Percentiles rank a stretch among this genome's conserved stretches.
These are phyloP conservation scores for Felis chaus DNA, from an alignment of 2,113 vertebrate species.

Conservation along the genomic window DNA sequence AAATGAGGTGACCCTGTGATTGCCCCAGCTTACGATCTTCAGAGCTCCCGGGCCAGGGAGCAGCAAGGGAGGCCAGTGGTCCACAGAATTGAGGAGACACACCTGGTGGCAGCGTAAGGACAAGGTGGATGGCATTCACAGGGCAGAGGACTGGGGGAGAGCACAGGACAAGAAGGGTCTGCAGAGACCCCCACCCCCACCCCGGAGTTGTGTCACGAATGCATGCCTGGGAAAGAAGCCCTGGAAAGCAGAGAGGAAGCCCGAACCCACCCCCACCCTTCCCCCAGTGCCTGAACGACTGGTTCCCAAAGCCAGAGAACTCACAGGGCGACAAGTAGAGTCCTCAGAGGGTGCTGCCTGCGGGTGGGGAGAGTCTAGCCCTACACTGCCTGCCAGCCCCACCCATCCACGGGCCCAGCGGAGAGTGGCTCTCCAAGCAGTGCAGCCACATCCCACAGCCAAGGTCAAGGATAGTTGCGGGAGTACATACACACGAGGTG, in stretches of 20 bases:
- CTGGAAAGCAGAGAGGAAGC: neutral
- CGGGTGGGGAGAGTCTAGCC: neutral
- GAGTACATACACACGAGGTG: neutral
- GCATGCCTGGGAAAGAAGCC: neutral
- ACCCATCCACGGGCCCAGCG: neutral
- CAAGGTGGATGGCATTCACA: rapidly evolving
- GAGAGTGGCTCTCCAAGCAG: neutral
- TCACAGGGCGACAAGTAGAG: neutral
- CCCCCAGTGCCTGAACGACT: neutral
- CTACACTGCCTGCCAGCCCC: neutral
- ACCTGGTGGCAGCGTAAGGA: neutral
- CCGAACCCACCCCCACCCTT: neutral
- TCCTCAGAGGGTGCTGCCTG: neutral
- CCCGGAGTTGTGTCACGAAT: neutral
- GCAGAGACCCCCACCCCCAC: too few species aligned
- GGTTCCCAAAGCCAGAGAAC: neutral
- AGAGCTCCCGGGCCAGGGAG: neutral
- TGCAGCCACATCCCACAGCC: neutral
- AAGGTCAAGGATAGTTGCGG: neutral
- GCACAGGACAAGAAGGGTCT: neutral
- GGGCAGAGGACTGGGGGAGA: neutral
- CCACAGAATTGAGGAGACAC: neutral
- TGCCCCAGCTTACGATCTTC: neutral
- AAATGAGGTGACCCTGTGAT: too few species aligned
- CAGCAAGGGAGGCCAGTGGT: neutral